A percentile compares a stretch with the other conserved stretches of the same genome.
These are phyloP conservation scores for Darevskia nairensis DNA, from an alignment of 2,797 vertebrate species.

Conservation along the genomic window DNA sequence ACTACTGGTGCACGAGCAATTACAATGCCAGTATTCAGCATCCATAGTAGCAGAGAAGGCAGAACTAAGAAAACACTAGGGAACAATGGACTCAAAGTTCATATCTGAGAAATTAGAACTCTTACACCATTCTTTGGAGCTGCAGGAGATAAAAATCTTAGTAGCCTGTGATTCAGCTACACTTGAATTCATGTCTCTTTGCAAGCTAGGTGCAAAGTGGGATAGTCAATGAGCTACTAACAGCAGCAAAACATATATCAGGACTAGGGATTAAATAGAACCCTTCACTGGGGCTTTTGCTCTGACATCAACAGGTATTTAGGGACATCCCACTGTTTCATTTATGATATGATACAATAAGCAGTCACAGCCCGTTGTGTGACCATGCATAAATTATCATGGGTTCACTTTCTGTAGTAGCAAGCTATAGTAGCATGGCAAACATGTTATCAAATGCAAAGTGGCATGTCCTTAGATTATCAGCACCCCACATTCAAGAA, in stretches of 20 bases:
- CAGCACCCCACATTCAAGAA: constrained; percentile 17
- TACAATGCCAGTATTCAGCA: background rate
- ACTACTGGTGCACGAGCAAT: too few species aligned
- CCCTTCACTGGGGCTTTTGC: background rate
- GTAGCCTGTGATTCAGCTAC: background rate
- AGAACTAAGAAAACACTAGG: background rate
- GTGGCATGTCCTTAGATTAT: constrained; percentile 18
- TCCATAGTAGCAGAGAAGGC: background rate
- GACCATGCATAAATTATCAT: background rate
- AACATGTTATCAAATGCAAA: constrained; percentile 27
- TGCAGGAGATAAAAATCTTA: background rate
- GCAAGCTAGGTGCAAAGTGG: background rate
- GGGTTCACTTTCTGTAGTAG: constrained; percentile 8
- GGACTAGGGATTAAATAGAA: background rate
- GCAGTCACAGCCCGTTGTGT: background rate
- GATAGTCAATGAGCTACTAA: background rate
- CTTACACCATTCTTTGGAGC: background rate
- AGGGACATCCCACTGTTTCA: background rate
- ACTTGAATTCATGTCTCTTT: background rate
- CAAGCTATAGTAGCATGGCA: constrained; percentile 13
- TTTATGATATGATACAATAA: background rate
- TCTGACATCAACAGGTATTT: too few species aligned
- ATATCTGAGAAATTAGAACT: background rate
- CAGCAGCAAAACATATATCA: background rate
- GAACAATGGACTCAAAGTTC: background rate